These are phyloP conservation scores for Ophioderma brevispina DNA, from an alignment of 35 echinoderm and acorn worm species.

Conservation along the genomic window DNA sequence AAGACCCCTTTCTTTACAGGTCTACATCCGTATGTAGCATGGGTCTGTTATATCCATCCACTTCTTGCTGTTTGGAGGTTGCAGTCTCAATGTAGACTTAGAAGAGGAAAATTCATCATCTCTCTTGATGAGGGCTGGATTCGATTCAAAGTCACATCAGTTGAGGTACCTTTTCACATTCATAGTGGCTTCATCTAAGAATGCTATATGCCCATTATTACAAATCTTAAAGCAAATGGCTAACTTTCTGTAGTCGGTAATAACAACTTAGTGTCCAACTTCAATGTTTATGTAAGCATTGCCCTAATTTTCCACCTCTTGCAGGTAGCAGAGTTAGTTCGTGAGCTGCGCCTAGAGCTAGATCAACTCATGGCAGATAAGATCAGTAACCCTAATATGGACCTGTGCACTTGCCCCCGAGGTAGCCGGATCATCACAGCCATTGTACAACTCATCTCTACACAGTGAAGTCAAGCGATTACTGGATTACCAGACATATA, in stretches of 20 bases:
- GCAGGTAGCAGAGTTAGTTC: constrained; percentile 66
- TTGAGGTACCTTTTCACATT: no score
- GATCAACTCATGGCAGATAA: constrained; percentile 71
- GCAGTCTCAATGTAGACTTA: constrained; percentile 58
- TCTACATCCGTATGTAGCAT: constrained; percentile 87
- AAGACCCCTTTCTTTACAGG: constrained; percentile 14
- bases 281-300: no score
- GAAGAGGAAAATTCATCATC: constrained; percentile 69
- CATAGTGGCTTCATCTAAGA: no score
- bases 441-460: constrained; percentile 77
- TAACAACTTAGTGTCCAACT: no score
- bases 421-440: constrained; percentile 76
- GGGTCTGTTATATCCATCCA: constrained; percentile 53
- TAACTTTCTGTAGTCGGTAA: no score
- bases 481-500: no score
- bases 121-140: constrained; percentile 74
- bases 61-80: constrained; percentile 71
- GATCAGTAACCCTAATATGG: constrained; percentile 66
- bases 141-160: constrained; percentile 61
- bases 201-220: no score
- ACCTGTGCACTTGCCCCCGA: constrained; percentile 66
- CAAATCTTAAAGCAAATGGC: no score
- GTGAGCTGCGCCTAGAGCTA: constrained; percentile 56
- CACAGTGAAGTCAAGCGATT: constrained; percentile 35
- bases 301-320: not conserved